Base-by-base conservation (phyloP, 2,888 invertebrate species). In the Rhimphoctona megacephalus region DNA sequence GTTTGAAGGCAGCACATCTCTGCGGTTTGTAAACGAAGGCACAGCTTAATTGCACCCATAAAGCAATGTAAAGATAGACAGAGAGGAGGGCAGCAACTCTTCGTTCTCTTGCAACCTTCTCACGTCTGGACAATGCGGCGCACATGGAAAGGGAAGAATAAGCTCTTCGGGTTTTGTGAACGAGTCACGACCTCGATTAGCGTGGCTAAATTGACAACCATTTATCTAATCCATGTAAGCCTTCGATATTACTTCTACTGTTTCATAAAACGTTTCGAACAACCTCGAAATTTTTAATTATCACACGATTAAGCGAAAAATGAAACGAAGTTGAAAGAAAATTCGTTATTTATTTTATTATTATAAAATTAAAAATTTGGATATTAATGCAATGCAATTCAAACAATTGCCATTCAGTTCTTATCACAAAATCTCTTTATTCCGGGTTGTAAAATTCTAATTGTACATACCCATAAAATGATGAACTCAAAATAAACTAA, bases 21-120 rank as follows among this genome's bases (percentile, higher is more conserved):
- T 90, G 91, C 88, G 91, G 91, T 91, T 90, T 85, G 86, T 83
- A 86, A 87, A 87, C 88, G 85, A 86, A 86, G 78, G 81, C 85
- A 87, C 85, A 81, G 85, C 89, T 91, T 91, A 91, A 91, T 92
- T 91, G 88, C 89, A 66, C 52, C 69, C 87, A 86, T 89, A 89
- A 86, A 90, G 82, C 85, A 85, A 39, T 85, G 72, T 72, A 66
- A 76, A 78, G 78, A 72, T 79, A 67, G 72, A 46, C 66, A 67
- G 54, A 64, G 86, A 43, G 64, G 46, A 81, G n/a, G 49, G 57
- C 54, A 9, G 66, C 49, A 46, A 43, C 43, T 30, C 30, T 86
- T 88, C 52, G 77, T 80, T 87, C 30, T 80, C 72, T 70, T n/a
- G 73, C 66, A 86, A 81, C 77, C 83, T 81, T 69, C 86, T 84